A percentile compares a stretch with the other conserved stretches of the same genome.
These are phyloP conservation scores for Raja brachyura DNA, from an alignment of 2,113 vertebrate species.

Conservation along the genomic window DNA sequence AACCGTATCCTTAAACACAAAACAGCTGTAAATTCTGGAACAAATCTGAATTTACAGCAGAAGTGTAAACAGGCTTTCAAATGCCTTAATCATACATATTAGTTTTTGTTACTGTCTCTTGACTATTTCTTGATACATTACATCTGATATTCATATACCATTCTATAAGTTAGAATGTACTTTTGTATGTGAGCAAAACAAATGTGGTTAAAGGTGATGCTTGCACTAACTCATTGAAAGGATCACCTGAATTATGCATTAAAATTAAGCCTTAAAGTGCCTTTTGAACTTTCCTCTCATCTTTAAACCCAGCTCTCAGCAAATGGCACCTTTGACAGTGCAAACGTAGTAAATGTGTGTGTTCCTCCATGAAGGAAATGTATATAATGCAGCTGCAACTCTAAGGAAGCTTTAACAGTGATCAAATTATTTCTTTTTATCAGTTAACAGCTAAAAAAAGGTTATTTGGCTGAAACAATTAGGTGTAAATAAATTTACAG, in stretches of 20 bases:
- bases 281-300: background rate
- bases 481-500: constrained; percentile 5
- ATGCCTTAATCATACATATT: constrained; percentile 6
- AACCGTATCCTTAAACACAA: background rate
- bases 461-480: background rate
- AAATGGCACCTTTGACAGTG: background rate
- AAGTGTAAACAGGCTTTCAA: constrained; percentile 30
- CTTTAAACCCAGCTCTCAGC: background rate
- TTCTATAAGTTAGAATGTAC: background rate
- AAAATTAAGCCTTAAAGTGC: background rate
- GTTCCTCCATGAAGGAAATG: background rate
- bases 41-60: constrained; percentile 25
- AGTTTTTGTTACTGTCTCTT: constrained; percentile 7
- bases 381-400: constrained; percentile 12
- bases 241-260: background rate
- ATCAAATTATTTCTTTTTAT: constrained; percentile 6
- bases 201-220: too few species aligned
- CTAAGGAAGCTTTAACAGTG: constrained; percentile 19
- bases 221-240: background rate
- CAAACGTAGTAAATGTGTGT: background rate
- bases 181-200: background rate
- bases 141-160: background rate
- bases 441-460: constrained; percentile 18
- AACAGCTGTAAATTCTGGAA: constrained; percentile 27
- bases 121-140: background rate